Conservation (phyloP, 2,797 vertebrate genomes). For the Anas flavirostris region DNA sequence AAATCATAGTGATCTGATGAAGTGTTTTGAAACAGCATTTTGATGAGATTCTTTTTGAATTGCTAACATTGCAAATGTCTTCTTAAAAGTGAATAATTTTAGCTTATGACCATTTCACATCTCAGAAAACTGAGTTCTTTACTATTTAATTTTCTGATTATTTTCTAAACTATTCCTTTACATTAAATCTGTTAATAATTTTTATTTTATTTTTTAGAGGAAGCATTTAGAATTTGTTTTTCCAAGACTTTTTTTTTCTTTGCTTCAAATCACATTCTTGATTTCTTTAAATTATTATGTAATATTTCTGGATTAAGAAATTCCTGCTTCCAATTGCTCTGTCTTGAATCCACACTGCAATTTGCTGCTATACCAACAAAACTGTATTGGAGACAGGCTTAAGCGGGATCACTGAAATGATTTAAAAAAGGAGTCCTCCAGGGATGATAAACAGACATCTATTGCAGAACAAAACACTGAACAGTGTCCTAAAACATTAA, state of each 20-base stretch:
- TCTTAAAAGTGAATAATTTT: background rate
- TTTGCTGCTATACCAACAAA: background rate
- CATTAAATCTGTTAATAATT: background rate
- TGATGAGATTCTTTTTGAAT: background rate
- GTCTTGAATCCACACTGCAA: background rate
- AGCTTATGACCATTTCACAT: background rate
- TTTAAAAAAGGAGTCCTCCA: background rate
- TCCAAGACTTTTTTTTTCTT: background rate
- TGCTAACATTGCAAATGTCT: background rate
- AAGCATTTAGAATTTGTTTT: background rate
- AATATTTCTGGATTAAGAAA: background rate
- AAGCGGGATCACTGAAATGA: background rate
- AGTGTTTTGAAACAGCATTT: background rate
- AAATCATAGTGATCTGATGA: background rate
- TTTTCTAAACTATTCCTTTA: background rate
- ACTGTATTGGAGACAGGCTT: background rate
- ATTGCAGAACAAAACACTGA: background rate
- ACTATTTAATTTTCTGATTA: background rate
- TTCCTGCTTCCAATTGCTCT: background rate
- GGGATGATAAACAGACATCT: background rate
- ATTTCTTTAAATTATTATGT: background rate
- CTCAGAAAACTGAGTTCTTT: background rate
- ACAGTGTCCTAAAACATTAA: background rate
- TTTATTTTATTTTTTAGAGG: rapidly evolving
- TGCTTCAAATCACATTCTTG: background rate